A percentile compares a stretch with the other conserved stretches of the same genome.
Conservation (phyloP, 1,140 invertebrate species). For the Calliphora vicina region DNA sequence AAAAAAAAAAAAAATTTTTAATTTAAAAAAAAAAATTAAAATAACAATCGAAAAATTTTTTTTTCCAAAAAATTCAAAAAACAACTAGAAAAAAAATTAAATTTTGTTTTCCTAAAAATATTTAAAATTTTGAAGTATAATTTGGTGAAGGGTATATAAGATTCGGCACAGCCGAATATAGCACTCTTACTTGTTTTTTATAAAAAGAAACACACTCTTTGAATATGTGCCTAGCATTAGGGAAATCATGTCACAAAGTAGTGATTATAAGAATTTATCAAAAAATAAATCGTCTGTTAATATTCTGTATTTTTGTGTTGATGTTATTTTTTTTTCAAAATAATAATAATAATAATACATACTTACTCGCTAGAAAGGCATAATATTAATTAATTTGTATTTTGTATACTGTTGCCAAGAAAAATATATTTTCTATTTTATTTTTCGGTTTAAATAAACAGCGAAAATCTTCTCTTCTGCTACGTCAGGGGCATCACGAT, state of each 20-base stretch:
- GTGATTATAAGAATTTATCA: neutral
- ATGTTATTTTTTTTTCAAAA: neutral
- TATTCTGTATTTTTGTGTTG: neutral
- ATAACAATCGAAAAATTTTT: too few species aligned
- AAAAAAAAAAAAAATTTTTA: too few species aligned
- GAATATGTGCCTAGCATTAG: too few species aligned
- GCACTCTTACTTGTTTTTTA: too few species aligned
- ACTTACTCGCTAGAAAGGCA: neutral
- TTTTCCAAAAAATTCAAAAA: too few species aligned
- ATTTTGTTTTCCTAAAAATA: too few species aligned
- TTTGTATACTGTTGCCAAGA: neutral
- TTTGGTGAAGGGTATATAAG: too few species aligned
- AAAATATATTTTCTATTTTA: neutral
- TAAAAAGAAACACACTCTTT: too few species aligned
- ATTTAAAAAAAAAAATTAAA: too few species aligned
- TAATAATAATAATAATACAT: neutral
- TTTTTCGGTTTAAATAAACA: neutral
- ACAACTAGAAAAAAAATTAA: too few species aligned
- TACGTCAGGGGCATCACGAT: conserved; percentile 1
- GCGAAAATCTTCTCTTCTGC: neutral
- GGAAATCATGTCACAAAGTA: neutral
- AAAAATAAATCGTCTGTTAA: neutral
- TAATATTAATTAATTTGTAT: neutral
- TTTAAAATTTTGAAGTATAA: too few species aligned
- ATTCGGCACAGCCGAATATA: too few species aligned